These are phyloP conservation scores for Todiramphus chloris DNA, from an alignment of 2,113 vertebrate species.

Conservation along the genomic window DNA sequence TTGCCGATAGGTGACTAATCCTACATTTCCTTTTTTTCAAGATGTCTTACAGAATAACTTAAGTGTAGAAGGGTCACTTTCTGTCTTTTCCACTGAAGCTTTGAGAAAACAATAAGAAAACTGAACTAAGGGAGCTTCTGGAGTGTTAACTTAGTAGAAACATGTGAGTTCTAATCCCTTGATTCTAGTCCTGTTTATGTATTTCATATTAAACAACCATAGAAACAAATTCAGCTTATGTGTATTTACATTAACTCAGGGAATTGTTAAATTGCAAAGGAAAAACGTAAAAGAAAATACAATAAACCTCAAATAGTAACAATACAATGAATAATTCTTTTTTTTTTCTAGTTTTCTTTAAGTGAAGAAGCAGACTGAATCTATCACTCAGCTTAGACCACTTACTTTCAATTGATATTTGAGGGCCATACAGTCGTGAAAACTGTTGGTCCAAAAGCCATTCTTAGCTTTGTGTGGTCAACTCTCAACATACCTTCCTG, in stretches of 20 bases:
- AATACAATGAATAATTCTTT: slow-evolving; percentile 4
- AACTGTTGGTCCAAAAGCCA: background rate
- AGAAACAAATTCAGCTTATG: slow-evolving; percentile 61
- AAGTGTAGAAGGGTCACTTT: background rate
- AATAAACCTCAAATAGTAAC: background rate
- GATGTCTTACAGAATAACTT: background rate
- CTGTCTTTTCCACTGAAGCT: background rate
- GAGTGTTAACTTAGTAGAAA: background rate
- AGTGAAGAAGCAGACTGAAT: background rate
- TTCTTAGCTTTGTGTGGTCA: background rate
- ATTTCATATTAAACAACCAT: background rate
- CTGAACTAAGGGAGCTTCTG: background rate
- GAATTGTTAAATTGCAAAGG: slow-evolving; percentile 59
- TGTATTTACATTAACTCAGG: slow-evolving; percentile 66
- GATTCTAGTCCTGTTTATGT: background rate
- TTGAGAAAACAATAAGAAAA: background rate
- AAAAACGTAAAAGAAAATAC: slow-evolving; percentile 67
- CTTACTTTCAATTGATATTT: background rate
- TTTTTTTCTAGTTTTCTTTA: slow-evolving; percentile 45
- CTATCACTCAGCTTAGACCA: background rate
- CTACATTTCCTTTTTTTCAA: background rate
- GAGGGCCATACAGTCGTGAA: background rate
- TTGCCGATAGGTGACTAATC: background rate
- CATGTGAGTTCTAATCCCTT: background rate
- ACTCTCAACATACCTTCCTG: background rate